These are phyloP conservation scores for Protaetia brevitarsis DNA, from an alignment of 1,140 invertebrate species.

Conservation along the genomic window DNA sequence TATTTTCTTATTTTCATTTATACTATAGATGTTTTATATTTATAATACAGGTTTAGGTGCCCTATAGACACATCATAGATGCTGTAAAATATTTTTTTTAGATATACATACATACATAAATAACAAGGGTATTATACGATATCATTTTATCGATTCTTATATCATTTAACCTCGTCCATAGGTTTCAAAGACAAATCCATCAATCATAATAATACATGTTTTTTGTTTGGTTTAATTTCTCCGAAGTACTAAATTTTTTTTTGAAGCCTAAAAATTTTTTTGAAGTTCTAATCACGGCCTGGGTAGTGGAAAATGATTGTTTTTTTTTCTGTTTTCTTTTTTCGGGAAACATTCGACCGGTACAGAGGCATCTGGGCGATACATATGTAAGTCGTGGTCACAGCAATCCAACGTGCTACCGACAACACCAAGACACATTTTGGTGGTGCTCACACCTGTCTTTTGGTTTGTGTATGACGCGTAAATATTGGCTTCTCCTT, in stretches of 20 bases:
- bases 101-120: too few species aligned
- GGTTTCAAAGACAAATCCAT: too few species aligned
- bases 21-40: too few species aligned
- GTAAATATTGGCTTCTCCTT: slow-evolving; percentile 22
- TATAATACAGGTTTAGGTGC: too few species aligned
- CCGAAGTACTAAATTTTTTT: not conserved
- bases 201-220: too few species aligned
- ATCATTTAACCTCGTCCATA: too few species aligned
- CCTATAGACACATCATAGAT: too few species aligned
- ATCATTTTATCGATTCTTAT: too few species aligned
- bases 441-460: slow-evolving; percentile 1
- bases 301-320: slow-evolving; percentile 4
- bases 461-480: slow-evolving; percentile 25
- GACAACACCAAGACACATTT: slow-evolving; percentile 1
- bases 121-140: too few species aligned
- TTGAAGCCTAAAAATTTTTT: not conserved
- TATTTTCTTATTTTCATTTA: too few species aligned
- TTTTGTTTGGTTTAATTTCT: not conserved
- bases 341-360: slow-evolving; percentile 54
- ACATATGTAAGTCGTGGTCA: slow-evolving; percentile 60
- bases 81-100: too few species aligned
- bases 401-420: not conserved
- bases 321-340: slow-evolving; percentile 50
- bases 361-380: slow-evolving; percentile 54
- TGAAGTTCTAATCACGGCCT: not conserved